Evolutionary conservation across 2,113 vertebrate species (phyloP), one percentile per base, ranked within the genome.

Genomic region (Oncorhynchus tshawytscha): DNA sequence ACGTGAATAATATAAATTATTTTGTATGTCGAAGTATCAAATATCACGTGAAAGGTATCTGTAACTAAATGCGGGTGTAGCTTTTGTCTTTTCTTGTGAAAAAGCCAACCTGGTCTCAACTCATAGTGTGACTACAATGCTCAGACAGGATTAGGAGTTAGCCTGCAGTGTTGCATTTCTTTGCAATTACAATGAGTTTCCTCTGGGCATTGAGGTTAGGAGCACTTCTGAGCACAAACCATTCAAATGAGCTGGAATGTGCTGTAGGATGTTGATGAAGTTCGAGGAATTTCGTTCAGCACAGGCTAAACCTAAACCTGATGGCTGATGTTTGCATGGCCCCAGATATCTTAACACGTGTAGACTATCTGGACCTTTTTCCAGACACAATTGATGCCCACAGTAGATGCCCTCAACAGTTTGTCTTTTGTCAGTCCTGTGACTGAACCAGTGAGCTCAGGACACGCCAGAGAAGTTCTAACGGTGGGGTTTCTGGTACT

Each of bases 151-250:
- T 89, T 81, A 89, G 39, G 51, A 84, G 74, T 75, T 76, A 64
- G 82, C 67, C 78, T 81, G 76, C 74, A 83, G 83, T 82, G 79
- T 86, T 79, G 75, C 82, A 80, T 88, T 91, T 85, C 79, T 88
- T 78, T 81, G 81, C 84, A 84, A 83, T 87, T 91, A 85, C 82
- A 86, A 71, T 79, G 76, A 81, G 79, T 75, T 75, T 86, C 82
- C 82, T 84, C 78, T 79, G 86, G 85, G 86, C 82, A 80, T 81
- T 85, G 88, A 89, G 89, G 89, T 89, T 80, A 83, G 77, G 57
- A 73, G 74, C 70, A 70, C 78, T 79, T 87, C 76, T 81, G 73
- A 76, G 74, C 74, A 77, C 78, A 31, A 71, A 73, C 78, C 75
- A 79, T 80, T 90, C 77, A 82, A 78, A 86, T 86, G 78, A 86